Base-by-base conservation (phyloP, 2,888 invertebrate species). In the Drosophila borealis region DNA sequence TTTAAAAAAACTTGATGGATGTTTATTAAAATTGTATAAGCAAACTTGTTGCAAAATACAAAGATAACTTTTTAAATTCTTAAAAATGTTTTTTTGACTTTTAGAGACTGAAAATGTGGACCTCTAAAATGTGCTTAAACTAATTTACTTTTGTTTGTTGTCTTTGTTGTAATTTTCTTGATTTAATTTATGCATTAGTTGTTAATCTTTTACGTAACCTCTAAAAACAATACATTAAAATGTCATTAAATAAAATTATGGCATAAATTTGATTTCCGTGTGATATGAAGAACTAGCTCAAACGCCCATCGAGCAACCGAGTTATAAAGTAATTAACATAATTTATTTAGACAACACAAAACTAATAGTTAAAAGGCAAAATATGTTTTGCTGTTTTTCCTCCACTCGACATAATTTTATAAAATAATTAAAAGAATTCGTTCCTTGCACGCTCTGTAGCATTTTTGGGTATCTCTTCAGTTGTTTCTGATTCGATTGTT, bases 351-450 rank as follows among this genome's bases (percentile, higher is more conserved):
- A 19, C 13, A 13, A 25, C 3, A 10, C 25, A 9, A n/a, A 5
- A 13, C 1, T 2, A 33, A 29, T 64, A 37, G 19, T 45, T 25
- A 33, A 33, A 44, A 21, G 17, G 11, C 10, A 36, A 10, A 36
- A 10, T 36, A 3, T 36, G 13, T 3, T 4, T 6, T 11, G 25
- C 34, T 44, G 53, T 19, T 55, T 45, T 53, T 37, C n/a, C 21
- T 36, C 14, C 25, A 48, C 34, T 70, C 55, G 62, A 69, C 64
- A 81, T 83, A 67, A 78, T 74, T 67, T 70, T 69, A 46, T 48
- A 69, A 70, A 70, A 74, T 70, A 76, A 78, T 78, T 70, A 78
- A 70, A 63, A 13, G 41, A 67, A 67, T 57, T 62, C 57, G 64
- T 67, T 74, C 45, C 73, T 70, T 60, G 76, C 76, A 75, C 68